A percentile compares a stretch with the other conserved stretches of the same genome.
These are phyloP conservation scores for Physella acuta DNA, from an alignment of 1,140 invertebrate genomes.

Conservation along the genomic window DNA sequence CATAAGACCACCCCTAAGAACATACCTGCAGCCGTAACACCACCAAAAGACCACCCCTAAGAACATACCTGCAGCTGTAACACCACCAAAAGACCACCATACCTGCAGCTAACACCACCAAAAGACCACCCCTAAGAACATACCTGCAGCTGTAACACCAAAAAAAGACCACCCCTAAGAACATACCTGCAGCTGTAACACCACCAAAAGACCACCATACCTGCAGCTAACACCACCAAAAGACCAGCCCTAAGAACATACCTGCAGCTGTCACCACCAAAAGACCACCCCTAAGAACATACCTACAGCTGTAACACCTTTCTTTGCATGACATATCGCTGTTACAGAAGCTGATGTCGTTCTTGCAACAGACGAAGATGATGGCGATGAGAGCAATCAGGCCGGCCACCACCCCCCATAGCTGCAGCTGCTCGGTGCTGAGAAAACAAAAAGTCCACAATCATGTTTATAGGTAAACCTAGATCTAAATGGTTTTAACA, in stretches of 20 bases:
- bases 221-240: not conserved
- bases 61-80: no score
- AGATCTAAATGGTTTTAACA: no score
- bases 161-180: not conserved
- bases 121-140: not conserved
- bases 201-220: not conserved
- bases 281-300: not conserved
- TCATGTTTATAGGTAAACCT: no score
- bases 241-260: no score
- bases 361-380: slow-evolving; percentile 34
- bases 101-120: no score
- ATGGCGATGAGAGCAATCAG: slow-evolving; percentile 14
- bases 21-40: no score
- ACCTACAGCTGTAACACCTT: slow-evolving; percentile 15
- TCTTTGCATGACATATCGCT: slow-evolving; percentile 24
- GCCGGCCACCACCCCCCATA: slow-evolving; percentile 33
- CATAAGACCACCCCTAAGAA: no score
- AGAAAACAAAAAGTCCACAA: not conserved
- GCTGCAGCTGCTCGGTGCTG: slow-evolving; percentile 36
- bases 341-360: slow-evolving; percentile 32
- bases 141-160: not conserved
- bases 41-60: no score
- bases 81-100: no score
- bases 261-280: not conserved
- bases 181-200: not conserved